Base-by-base conservation (phyloP, 2,888 invertebrate species). In the Hermaeophaga mercurialis region DNA sequence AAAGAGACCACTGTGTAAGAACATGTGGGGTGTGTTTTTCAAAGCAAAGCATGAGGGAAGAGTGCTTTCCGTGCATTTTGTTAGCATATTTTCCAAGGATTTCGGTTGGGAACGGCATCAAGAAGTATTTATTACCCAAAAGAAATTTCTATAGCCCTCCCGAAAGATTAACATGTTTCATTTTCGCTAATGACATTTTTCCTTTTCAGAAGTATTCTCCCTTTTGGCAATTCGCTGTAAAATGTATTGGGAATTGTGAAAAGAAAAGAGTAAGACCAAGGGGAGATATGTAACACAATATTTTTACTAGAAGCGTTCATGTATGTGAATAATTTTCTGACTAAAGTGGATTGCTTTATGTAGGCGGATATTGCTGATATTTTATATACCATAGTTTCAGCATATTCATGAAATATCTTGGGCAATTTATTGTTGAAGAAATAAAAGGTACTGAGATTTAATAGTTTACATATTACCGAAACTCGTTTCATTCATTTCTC, bases 161-260 rank as follows among this genome's bases (percentile, higher is more conserved):
- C 38, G 12, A 47, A 59, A 56, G 54, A 56, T 49, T 56, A 59
- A 59, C 56, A 56, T 49, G 56, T 49, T 48, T 41, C 56, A 49
- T 59, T 59, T 46, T 50, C 52, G 44, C 54, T 56, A 56, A 56
- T 54, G 56, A 56, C 39, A 59, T 48, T 54, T 56, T 49, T 56
- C 41, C 54, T 59, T 59, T 50, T 54, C 26, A 49, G 33, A 46
- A 54, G 43, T 49, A 34, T 56, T 54, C 49, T 59, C 56, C 59
- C 59, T 54, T 59, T 57, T 47, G 47, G 46, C 56, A 56, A 56
- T 59, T 54, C 49, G 50, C 54, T 41, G 48, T 54, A 46, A 59
- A 59, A 56, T 56, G 53, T 59, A 56, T 59, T 43, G 54, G 46
- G 48, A 47, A 49, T 45, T 43, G 46, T 39, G 38, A 45, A 49